Percentiles rank a stretch among this genome's conserved stretches.
phyloP scores from a whole-genome alignment of 2,113 vertebrate genomes.

The Vireo altiloquus region DNA sequence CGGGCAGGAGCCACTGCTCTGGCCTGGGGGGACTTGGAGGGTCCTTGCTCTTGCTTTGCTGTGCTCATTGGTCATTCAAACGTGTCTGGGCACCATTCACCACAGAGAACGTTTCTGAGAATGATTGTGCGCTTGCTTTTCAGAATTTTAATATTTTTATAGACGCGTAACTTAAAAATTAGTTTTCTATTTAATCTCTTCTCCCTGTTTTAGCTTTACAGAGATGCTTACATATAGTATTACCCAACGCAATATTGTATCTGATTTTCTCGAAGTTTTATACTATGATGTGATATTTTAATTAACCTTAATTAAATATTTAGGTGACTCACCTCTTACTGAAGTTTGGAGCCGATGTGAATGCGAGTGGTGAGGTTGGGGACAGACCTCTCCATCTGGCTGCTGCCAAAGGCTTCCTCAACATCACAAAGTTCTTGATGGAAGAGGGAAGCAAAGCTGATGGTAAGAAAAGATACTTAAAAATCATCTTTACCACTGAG shows the following conservation, averaged over 20 bases:
- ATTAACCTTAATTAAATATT: not conserved
- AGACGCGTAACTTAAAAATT: not conserved
- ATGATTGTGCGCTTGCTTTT: not conserved
- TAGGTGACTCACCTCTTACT: constrained; percentile 86
- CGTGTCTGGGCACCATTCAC: not conserved
- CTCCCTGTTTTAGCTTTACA: not conserved
- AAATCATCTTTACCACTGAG: not conserved
- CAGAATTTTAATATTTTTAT: not conserved
- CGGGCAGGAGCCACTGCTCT: not conserved
- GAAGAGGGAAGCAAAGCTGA: constrained; percentile 86
- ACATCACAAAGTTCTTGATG: constrained; percentile 83
- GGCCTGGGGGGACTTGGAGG: not conserved
- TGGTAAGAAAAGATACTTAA: constrained; percentile 69
- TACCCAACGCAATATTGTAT: not conserved
- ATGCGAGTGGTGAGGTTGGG: constrained; percentile 88
- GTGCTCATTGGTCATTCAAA: not conserved
- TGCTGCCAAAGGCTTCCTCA: constrained; percentile 89
- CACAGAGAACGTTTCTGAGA: not conserved
- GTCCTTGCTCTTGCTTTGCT: not conserved
- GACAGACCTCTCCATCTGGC: constrained; percentile 91
- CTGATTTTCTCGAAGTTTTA: not conserved
- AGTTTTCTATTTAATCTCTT: not conserved
- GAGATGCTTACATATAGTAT: fast-evolving
- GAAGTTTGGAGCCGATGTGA: constrained; percentile 90
- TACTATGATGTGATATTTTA: not conserved